Conservation (phyloP, 2,888 invertebrate species). For the Eupithecia inturbata region DNA sequence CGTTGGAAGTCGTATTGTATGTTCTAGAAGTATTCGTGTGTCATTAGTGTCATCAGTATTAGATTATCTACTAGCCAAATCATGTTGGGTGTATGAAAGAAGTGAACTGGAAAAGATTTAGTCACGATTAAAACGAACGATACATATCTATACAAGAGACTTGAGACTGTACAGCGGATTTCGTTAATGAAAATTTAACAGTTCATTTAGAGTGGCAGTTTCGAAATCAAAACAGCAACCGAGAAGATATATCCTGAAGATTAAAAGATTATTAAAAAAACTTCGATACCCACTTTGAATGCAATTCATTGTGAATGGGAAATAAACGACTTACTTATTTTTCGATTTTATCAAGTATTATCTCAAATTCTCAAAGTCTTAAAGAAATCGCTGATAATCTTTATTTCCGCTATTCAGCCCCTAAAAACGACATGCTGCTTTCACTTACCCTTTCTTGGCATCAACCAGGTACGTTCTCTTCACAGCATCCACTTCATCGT, state of each 20-base stretch:
- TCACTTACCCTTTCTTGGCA: slow-evolving; percentile 63
- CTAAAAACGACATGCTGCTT: slow-evolving; percentile 11
- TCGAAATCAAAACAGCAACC: not conserved
- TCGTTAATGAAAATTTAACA: not conserved
- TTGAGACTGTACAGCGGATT: slow-evolving; percentile 27
- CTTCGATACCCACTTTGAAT: not conserved
- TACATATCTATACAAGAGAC: slow-evolving; percentile 13
- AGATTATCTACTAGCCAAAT: slow-evolving; percentile 21
- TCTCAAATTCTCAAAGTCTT: not conserved
- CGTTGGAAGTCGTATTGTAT: slow-evolving; percentile 48
- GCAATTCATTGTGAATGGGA: not conserved
- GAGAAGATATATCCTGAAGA: not conserved
- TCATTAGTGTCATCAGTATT: slow-evolving; percentile 18
- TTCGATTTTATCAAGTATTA: not conserved
- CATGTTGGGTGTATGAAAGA: slow-evolving; percentile 24
- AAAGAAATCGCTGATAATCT: not conserved
- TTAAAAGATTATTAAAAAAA: not conserved
- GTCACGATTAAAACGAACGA: slow-evolving; percentile 2
- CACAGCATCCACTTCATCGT: slow-evolving; percentile 54
- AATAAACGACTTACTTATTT: not conserved
- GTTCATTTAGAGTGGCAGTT: not conserved
- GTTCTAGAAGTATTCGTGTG: slow-evolving; percentile 30
- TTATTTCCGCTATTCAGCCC: slow-evolving; percentile 20
- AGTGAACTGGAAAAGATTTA: slow-evolving; percentile 29
- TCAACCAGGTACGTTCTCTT: slow-evolving; percentile 51